These are phyloP conservation scores for Limnothrissa miodon DNA, from an alignment of 2,113 vertebrate species.

Conservation along the genomic window DNA sequence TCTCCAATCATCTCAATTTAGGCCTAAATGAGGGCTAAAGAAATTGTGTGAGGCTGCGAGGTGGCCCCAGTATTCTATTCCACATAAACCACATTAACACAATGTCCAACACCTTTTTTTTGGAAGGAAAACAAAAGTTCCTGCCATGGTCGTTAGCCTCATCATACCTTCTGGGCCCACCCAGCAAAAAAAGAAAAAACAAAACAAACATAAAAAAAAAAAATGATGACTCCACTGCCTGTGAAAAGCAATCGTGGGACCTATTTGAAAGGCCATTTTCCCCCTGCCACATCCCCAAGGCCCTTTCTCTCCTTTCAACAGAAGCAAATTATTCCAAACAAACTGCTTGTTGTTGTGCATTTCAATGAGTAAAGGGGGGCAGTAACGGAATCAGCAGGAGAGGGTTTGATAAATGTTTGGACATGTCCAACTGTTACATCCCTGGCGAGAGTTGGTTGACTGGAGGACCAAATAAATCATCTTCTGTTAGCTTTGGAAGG, in stretches of 20 bases:
- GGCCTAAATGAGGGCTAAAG: not conserved
- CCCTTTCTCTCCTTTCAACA: conserved; percentile 10
- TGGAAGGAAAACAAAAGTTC: not conserved
- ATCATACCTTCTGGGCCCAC: not conserved
- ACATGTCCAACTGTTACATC: conserved; percentile 13
- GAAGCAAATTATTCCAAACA: conserved; percentile 28
- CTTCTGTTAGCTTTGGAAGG: conserved; percentile 29
- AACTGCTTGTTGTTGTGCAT: conserved; percentile 34
- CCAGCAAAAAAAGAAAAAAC: not conserved
- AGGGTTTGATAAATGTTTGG: conserved; percentile 42
- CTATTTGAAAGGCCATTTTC: conserved; percentile 15
- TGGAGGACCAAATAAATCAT: conserved; percentile 41
- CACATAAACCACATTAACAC: not conserved
- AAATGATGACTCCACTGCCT: conserved; percentile 9
- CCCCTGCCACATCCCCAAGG: not conserved
- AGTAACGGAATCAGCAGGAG: conserved; percentile 19
- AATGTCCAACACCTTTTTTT: not conserved
- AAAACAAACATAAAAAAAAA: not conserved
- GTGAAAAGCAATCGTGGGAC: conserved; percentile 10
- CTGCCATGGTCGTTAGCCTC: not conserved
- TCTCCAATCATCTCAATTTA: not conserved
- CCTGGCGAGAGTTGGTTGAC: conserved; percentile 29
- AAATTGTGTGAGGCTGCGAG: not conserved
- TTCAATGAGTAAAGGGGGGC: conserved; percentile 24
- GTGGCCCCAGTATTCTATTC: not conserved